A percentile compares a stretch with the other conserved stretches of the same genome.
Conservation (phyloP, 2,888 invertebrate genomes). For the Agonopterix subpropinquella region DNA sequence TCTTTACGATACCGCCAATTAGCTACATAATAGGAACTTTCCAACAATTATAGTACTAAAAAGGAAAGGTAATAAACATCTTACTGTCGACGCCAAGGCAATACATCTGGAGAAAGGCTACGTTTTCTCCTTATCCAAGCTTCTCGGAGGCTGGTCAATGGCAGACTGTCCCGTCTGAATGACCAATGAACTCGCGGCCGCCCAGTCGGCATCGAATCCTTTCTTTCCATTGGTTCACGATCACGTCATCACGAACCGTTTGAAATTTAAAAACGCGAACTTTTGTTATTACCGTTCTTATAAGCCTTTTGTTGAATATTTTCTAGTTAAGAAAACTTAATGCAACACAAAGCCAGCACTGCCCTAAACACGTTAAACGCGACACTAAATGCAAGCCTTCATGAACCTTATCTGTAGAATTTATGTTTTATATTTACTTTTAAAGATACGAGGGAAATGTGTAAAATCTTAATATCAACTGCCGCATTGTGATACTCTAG, state of each 20-base stretch:
- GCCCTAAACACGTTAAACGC: neutral
- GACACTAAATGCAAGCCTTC: conserved; percentile 14
- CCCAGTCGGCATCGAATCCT: conserved; percentile 15
- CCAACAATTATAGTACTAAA: neutral
- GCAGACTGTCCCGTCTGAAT: conserved; percentile 56
- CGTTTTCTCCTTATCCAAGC: conserved; percentile 46
- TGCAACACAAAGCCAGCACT: neutral
- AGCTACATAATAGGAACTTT: too few relatives aligned
- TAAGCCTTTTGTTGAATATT: too few relatives aligned
- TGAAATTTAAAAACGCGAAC: neutral
- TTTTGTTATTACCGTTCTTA: too few relatives aligned
- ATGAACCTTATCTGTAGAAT: conserved; percentile 23
- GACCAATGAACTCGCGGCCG: conserved; percentile 34
- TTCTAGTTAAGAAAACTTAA: too few relatives aligned
- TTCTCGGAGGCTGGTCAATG: conserved; percentile 46
- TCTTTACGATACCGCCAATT: too few relatives aligned
- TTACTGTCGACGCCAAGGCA: conserved; percentile 52
- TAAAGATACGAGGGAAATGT: conserved; percentile 24
- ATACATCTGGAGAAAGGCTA: conserved; percentile 42
- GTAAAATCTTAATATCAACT: conserved; percentile 10
- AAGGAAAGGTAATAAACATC: conserved; percentile 10
- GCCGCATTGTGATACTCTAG: neutral
- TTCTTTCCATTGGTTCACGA: conserved; percentile 15
- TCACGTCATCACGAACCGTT: conserved; percentile 3
- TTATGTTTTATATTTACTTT: conserved; percentile 32